Evolutionary conservation across 2,888 invertebrate species (phyloP).

Genomic region (Tribolium freemani): DNA sequence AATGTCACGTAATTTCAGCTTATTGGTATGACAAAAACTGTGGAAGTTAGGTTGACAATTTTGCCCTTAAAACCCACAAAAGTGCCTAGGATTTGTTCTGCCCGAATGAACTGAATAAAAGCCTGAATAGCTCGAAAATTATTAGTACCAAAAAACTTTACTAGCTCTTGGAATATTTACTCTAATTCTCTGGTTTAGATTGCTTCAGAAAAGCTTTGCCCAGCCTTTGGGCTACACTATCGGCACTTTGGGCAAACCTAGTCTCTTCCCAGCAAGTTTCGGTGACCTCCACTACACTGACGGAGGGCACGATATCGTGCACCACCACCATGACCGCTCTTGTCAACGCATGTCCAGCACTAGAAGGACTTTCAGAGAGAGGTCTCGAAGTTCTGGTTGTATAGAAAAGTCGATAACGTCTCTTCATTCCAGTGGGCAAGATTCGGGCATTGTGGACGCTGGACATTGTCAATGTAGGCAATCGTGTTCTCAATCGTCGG

Average conservation of each 20-base stretch:
- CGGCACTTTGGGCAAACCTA: conserved; percentile 64
- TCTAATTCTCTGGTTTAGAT: conserved; percentile 46
- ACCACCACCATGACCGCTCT: conserved; percentile 58
- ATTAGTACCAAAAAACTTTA: too few species aligned
- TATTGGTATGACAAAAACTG: too few species aligned
- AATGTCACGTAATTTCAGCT: too few species aligned
- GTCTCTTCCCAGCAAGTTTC: conserved; percentile 67
- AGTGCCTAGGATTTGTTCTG: too few species aligned
- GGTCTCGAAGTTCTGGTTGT: conserved; percentile 64
- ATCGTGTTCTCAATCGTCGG: conserved; percentile 77
- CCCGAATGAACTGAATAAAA: too few species aligned
- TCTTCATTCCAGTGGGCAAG: conserved; percentile 86
- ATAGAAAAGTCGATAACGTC: conserved; percentile 84
- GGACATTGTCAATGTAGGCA: conserved; percentile 77
- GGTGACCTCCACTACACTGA: conserved; percentile 66
- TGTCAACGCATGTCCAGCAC: conserved; percentile 57
- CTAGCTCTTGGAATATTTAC: too few species aligned
- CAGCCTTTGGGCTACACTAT: conserved; percentile 63
- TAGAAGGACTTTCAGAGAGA: conserved; percentile 55
- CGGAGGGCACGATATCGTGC: conserved; percentile 56
- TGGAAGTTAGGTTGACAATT: too few species aligned
- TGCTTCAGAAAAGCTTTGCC: conserved; percentile 60
- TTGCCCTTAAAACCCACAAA: too few species aligned
- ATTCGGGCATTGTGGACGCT: conserved; percentile 80
- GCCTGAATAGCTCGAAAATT: too few species aligned